These are phyloP conservation scores for Betta splendens DNA, from an alignment of 2,797 vertebrate species.

Conservation along the genomic window DNA sequence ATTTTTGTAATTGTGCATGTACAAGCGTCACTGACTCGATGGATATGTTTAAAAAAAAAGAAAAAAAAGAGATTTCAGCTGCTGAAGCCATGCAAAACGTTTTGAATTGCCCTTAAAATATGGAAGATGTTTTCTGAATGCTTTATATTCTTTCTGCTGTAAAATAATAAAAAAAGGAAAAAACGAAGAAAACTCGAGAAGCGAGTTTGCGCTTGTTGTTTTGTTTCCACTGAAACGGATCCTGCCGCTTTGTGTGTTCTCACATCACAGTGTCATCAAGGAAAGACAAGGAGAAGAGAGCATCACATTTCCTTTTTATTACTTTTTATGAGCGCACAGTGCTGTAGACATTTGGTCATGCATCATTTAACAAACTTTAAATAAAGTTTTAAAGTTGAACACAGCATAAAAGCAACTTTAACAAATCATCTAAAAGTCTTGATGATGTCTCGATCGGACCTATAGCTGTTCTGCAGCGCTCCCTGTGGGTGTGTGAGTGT, in stretches of 20 bases:
- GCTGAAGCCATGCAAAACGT: conserved; percentile 99
- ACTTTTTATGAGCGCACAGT: conserved; percentile 25
- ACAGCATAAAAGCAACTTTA: conserved; percentile 26
- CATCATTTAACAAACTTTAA: conserved; percentile 32
- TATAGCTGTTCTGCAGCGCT: conserved; percentile 14
- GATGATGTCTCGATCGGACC: conserved; percentile 32
- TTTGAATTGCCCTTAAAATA: conserved; percentile 99
- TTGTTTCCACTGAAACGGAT: conserved; percentile 64
- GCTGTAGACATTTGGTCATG: conserved; percentile 22
- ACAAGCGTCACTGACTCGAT: conserved; percentile 99
- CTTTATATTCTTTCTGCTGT: conserved; percentile 99
- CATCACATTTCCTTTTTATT: conserved; percentile 63
- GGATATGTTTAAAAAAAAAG: conserved; percentile 87
- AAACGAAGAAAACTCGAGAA: conserved; percentile 92
- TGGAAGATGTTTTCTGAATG: conserved; percentile 99
- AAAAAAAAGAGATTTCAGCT: conserved; percentile 93
- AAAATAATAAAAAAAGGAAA: conserved; percentile 98
- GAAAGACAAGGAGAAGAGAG: neutral
- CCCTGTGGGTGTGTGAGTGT: conserved; percentile 22
- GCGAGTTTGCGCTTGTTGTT: conserved; percentile 75
- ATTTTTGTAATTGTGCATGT: conserved; percentile 99
- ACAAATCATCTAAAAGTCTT: conserved; percentile 34
- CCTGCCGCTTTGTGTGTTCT: neutral
- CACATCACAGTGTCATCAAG: conserved; percentile 17
- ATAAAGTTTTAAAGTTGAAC: conserved; percentile 27